These are phyloP conservation scores for Acronicta aceris DNA, from an alignment of 2,888 invertebrate species.

Conservation along the genomic window DNA sequence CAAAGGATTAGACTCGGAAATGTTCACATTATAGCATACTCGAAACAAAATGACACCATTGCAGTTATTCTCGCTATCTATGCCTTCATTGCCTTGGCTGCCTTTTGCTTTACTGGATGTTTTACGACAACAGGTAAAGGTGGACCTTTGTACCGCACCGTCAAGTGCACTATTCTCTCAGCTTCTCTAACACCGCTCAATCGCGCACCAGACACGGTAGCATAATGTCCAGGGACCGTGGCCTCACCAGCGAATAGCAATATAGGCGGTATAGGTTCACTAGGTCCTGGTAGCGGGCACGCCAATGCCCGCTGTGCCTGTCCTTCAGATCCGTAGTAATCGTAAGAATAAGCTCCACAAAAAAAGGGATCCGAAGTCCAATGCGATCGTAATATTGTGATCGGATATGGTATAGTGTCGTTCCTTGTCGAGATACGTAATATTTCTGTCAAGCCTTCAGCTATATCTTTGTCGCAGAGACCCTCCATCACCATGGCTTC, in stretches of 20 bases:
- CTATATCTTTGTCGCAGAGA: slow-evolving; percentile 91
- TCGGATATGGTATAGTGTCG: slow-evolving; percentile 91
- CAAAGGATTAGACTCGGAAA: slow-evolving; percentile 17
- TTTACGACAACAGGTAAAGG: slow-evolving; percentile 65
- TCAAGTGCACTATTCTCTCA: slow-evolving; percentile 91
- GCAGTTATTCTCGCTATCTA: slow-evolving; percentile 5
- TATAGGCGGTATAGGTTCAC: slow-evolving; percentile 90
- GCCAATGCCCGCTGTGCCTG: slow-evolving; percentile 86
- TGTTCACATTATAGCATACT: slow-evolving; percentile 3
- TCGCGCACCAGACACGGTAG: slow-evolving; percentile 93
- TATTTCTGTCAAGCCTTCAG: slow-evolving; percentile 90
- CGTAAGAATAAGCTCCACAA: slow-evolving; percentile 91
- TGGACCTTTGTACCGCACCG: slow-evolving; percentile 84
- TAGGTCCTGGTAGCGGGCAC: slow-evolving; percentile 90
- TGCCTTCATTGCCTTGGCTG: not conserved
- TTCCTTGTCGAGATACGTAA: slow-evolving; percentile 90
- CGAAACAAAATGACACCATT: not conserved
- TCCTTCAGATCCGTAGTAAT: slow-evolving; percentile 77
- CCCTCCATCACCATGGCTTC: slow-evolving; percentile 91
- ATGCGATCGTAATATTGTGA: slow-evolving; percentile 90
- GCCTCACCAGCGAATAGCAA: slow-evolving; percentile 95
- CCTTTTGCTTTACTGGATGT: slow-evolving; percentile 20
- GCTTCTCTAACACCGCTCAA: slow-evolving; percentile 94
- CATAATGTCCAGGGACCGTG: slow-evolving; percentile 92
- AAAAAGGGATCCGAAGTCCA: slow-evolving; percentile 94